Conservation (phyloP, 2,888 invertebrate species). For the Zeuzera pyrina region DNA sequence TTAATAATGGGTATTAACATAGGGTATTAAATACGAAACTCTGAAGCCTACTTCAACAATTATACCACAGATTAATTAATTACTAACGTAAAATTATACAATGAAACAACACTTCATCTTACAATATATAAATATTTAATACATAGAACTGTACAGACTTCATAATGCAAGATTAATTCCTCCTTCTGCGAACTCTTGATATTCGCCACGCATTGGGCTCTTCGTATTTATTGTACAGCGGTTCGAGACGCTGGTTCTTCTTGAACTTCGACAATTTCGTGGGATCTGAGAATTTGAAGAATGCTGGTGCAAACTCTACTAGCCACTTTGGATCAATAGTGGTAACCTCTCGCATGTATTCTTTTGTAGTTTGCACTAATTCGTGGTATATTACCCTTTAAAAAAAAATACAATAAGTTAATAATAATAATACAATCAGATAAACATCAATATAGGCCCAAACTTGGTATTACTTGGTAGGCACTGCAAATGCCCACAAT, state of each 20-base stretch:
- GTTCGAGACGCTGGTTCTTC: constrained; percentile 98
- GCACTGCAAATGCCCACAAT: too few species aligned
- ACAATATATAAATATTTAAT: too few species aligned
- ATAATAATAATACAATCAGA: too few species aligned
- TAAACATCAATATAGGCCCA: too few species aligned
- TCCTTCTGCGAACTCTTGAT: constrained; percentile 89
- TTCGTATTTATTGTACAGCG: constrained; percentile 98
- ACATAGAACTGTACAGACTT: too few species aligned
- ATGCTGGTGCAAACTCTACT: constrained; percentile 98
- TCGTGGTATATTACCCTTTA: constrained; percentile 97
- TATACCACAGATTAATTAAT: too few species aligned
- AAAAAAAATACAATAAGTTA: constrained; percentile 17
- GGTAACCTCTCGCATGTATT: constrained; percentile 99
- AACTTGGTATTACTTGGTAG: too few species aligned
- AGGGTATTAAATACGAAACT: too few species aligned
- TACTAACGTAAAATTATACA: too few species aligned
- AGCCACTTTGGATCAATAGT: constrained; percentile 98
- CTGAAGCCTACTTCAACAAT: too few species aligned
- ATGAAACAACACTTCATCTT: too few species aligned
- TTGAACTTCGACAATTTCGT: constrained; percentile 99
- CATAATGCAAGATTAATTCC: constrained; percentile 88
- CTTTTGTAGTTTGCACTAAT: constrained; percentile 97
- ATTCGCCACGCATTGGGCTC: constrained; percentile 99
- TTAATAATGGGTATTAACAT: too few species aligned
- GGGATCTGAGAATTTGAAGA: constrained; percentile 99